Evolutionary conservation across 2,888 invertebrate genomes (phyloP).

Genomic region (Deilephila elpenor): DNA sequence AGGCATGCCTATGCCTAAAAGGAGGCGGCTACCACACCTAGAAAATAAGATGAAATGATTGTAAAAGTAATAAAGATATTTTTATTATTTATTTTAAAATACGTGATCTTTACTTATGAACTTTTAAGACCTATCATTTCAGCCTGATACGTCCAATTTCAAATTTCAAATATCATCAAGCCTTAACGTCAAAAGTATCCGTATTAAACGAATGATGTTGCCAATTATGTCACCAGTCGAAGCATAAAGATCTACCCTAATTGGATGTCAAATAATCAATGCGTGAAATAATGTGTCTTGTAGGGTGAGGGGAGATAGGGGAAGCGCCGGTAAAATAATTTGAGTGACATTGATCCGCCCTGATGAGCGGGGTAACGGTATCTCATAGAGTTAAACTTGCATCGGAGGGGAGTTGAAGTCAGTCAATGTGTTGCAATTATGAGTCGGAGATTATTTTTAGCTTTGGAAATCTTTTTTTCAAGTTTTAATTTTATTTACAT

Average conservation of each 20-base stretch:
- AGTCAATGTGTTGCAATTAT: neutral
- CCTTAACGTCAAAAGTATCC: constrained; percentile 23
- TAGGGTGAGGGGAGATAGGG: constrained; percentile 36
- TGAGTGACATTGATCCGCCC: neutral
- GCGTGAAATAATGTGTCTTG: constrained; percentile 63
- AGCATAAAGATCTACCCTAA: constrained; percentile 57
- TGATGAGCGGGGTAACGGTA: constrained; percentile 2
- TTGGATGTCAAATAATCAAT: constrained; percentile 67
- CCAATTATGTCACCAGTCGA: constrained; percentile 44
- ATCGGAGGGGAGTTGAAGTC: neutral
- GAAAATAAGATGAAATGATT: too few species aligned
- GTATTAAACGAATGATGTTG: constrained; percentile 8
- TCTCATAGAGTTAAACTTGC: neutral
- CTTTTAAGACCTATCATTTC: too few species aligned
- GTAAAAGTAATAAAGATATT: too few species aligned
- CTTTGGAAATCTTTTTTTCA: too few species aligned
- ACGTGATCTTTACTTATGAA: too few species aligned
- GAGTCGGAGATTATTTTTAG: neutral
- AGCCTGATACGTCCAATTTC: too few species aligned
- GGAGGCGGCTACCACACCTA: too few species aligned
- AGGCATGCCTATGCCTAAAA: too few species aligned
- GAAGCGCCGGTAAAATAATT: constrained; percentile 19
- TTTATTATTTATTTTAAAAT: too few species aligned
- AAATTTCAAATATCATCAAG: neutral
- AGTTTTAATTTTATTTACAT: too few species aligned